Conservation (phyloP, 37 sponge, comb jelly and placozoan species). For the Corticium candelabrum region DNA sequence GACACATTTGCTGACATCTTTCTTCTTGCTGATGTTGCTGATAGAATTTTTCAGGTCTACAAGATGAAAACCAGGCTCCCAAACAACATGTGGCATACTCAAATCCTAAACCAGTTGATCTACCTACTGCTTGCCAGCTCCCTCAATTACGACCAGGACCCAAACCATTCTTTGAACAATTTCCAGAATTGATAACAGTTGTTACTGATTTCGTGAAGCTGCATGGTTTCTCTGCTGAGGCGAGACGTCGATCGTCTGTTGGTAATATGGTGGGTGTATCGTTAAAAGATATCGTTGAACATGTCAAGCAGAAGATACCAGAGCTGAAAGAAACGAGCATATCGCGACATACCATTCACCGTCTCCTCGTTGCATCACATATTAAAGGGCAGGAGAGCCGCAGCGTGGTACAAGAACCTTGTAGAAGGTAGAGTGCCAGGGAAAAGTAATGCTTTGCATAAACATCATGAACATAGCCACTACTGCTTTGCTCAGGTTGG, state of each 20-base stretch:
- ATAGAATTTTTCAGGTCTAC: neutral
- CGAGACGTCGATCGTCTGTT: neutral
- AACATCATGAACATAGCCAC: neutral
- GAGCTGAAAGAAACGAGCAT: conserved; percentile 8
- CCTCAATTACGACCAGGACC: neutral
- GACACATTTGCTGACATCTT: neutral
- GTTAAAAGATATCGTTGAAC: conserved; percentile 8
- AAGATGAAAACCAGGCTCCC: neutral
- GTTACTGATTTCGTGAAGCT: conserved; percentile 8
- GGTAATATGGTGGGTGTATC: conserved; percentile 11
- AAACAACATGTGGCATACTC: neutral
- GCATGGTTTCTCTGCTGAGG: conserved; percentile 20
- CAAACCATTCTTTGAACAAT: neutral
- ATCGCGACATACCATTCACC: neutral
- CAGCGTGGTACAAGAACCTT: conserved; percentile 9
- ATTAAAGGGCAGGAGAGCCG: conserved; percentile 2
- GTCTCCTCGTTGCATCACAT: conserved; percentile 8
- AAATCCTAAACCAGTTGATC: no score
- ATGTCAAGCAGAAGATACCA: conserved; percentile 9
- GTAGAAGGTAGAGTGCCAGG: conserved; percentile 13
- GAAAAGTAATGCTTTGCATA: neutral
- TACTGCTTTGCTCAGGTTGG: conserved; percentile 3
- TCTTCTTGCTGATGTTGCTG: neutral
- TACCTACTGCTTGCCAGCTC: neutral
- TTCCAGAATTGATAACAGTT: neutral